Base-by-base conservation (phyloP, 2,888 invertebrate species). In the Phasia obesa region DNA sequence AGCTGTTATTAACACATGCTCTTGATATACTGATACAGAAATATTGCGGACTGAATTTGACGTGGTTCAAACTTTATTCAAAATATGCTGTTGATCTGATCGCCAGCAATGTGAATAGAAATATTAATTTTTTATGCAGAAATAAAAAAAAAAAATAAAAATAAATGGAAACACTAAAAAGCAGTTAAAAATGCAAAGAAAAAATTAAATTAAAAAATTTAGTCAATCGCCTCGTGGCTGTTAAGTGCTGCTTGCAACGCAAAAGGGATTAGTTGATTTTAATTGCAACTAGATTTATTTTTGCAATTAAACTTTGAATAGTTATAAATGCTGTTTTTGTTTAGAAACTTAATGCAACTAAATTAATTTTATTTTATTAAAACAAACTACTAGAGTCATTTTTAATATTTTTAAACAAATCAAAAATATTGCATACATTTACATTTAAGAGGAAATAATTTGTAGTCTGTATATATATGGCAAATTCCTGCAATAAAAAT, bases 1-100 rank as follows among this genome's bases (percentile, higher is more conserved):
- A 79, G 73, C 73, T 80, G 73, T 80, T 80, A 80, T 80, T 80
- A 80, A 74, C 79, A 80, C 73, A 80, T 80, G 73, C 79, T 74
- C 47, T 67, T 69, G 83, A 83, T 83, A 83, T 25, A 27, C 19
- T 51, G 69, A 69, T 69, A 55, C 27, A n/a, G 42, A 62, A 62
- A 21, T 35, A 53, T 42, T 11, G 25, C 27, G 7, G 7, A 35
- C 35, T 35, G 13, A 53, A 60, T 42, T 60, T 27, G 62, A 21
- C 19, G 19, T 47, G 31, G 17, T 51, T 38, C 35, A 51, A 60
- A 73, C 19, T 60, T 15, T 60, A 51, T 71, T 71, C 5, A 21
- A 47, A 57, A 55, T 31, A 44, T 27, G 19, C 7, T 38, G 4
- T n/a, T n/a, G n/a, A n/a, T 11, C 23, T 60, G 60, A 51, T 35